Evolutionary conservation across 2,888 invertebrate species (phyloP), one percentile per base, ranked within the genome.

Genomic region (Colletes collaris): DNA sequence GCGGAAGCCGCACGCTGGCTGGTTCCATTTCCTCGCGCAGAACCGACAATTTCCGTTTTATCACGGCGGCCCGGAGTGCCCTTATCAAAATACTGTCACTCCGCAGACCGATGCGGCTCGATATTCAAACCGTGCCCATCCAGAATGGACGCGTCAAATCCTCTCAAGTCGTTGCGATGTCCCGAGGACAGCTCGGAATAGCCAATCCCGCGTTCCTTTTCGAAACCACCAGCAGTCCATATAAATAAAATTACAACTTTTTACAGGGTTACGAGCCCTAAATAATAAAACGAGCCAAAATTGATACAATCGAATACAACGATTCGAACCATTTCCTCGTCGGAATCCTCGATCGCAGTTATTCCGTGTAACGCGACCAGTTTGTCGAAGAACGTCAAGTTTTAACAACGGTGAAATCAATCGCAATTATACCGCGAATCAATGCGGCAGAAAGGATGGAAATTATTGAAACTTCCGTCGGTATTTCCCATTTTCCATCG

Each of bases 11-110:
- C 69, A 13, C 35, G 19, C 4, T 40, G 46, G n/a, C 40, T 4
- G 59, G 64, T 62, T 56, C 62, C 60, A 71, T 79, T 79, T 79
- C 56, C 79, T 16, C 27, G 35, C 50, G 19, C 46, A 19, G 46
- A 19, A 55, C 19, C 58, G 56, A 50, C 62, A 79, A 79, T 79
- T 79, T 79, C 79, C 66, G 79, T 4, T 53, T 77, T 60, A 77
- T 68, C 40, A 58, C 56, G 40, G 13, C 16, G 7, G 6, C 7
- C 27, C 37, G 59, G 49, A 19, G 62, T n/a, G n/a, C 40, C 40
- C 44, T 75, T 63, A 71, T 75, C 56, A 44, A 63, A 70, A 71
- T 16, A 13, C 56, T 16, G 53, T 10, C 50, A 37, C 59, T 68
- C 13, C 16, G n/a, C 40, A 2, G 10, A 16, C 13, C 16, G 44